Conservation (phyloP, 1,140 invertebrate species). For the Protaetia brevitarsis region DNA sequence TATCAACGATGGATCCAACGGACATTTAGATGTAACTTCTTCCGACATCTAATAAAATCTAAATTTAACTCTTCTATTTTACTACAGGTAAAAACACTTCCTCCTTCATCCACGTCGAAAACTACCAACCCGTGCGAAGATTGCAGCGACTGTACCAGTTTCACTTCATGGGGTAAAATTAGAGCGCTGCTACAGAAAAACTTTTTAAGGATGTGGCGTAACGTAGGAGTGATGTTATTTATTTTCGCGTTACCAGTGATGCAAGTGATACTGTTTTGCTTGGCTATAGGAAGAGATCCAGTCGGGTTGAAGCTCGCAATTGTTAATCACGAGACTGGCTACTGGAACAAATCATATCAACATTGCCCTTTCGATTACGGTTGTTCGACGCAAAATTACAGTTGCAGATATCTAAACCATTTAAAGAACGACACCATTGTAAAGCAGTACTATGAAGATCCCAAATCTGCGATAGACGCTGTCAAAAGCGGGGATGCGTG, state of each 20-base stretch:
- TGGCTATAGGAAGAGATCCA: slow-evolving; percentile 90
- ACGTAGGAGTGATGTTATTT: slow-evolving; percentile 85
- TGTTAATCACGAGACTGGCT: slow-evolving; percentile 77
- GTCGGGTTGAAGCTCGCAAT: slow-evolving; percentile 77
- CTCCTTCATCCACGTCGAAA: slow-evolving; percentile 32
- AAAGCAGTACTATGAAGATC: slow-evolving; percentile 67
- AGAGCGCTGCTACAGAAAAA: slow-evolving; percentile 86
- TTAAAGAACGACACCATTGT: slow-evolving; percentile 64
- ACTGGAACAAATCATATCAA: slow-evolving; percentile 54
- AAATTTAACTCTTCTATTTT: slow-evolving; percentile 1
- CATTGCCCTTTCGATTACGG: slow-evolving; percentile 53
- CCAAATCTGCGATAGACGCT: slow-evolving; percentile 64
- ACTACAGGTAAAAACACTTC: slow-evolving; percentile 23
- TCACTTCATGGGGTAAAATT: slow-evolving; percentile 47
- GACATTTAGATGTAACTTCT: slow-evolving; percentile 47
- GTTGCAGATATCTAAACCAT: slow-evolving; percentile 72
- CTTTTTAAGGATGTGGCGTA: slow-evolving; percentile 85
- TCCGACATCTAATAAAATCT: not conserved
- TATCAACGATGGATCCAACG: slow-evolving; percentile 71
- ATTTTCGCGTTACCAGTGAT: slow-evolving; percentile 87
- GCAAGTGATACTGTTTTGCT: slow-evolving; percentile 91
- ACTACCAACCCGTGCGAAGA: slow-evolving; percentile 41
- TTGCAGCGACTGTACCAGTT: slow-evolving; percentile 48
- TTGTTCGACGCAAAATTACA: slow-evolving; percentile 66
- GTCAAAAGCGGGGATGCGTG: slow-evolving; percentile 75